These are phyloP conservation scores for Cinara cedri DNA, from an alignment of 2,888 invertebrate genomes.

Conservation along the genomic window DNA sequence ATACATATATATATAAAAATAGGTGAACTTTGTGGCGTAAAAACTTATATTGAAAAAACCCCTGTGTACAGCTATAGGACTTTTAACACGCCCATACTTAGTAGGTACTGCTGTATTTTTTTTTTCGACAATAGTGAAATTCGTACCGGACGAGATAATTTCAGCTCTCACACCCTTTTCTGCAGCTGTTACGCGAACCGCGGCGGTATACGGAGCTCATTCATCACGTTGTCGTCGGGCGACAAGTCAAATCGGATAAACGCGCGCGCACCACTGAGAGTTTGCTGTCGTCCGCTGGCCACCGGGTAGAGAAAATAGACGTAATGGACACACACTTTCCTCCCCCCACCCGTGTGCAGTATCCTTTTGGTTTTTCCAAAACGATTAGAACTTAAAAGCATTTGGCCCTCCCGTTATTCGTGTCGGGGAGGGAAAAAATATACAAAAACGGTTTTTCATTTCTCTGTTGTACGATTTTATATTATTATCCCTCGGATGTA, in stretches of 20 bases:
- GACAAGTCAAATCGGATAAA: conserved; percentile 50
- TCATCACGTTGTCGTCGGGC: conserved; percentile 26
- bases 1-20: conserved; percentile 3
- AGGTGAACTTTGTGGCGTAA: neutral
- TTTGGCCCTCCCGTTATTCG: neutral
- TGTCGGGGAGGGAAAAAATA: neutral
- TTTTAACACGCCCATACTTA: conserved; percentile 16
- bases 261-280: conserved; percentile 1
- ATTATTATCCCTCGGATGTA: neutral
- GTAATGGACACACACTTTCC: conserved; percentile 13
- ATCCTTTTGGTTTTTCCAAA: neutral
- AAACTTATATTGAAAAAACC: conserved; percentile 32
- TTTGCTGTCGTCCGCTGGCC: neutral
- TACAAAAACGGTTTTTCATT: conserved; percentile 1
- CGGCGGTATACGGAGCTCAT: neutral
- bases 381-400: conserved; percentile 36
- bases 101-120: neutral
- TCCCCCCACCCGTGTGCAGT: neutral
- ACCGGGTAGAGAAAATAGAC: conserved; percentile 2
- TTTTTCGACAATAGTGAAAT: conserved; percentile 23
- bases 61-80: neutral
- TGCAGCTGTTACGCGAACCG: neutral
- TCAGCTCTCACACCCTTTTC: neutral
- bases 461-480: neutral
- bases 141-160: conserved; percentile 43